Conservation (phyloP, 2,888 invertebrate species). For the Noctua fimbriata region DNA sequence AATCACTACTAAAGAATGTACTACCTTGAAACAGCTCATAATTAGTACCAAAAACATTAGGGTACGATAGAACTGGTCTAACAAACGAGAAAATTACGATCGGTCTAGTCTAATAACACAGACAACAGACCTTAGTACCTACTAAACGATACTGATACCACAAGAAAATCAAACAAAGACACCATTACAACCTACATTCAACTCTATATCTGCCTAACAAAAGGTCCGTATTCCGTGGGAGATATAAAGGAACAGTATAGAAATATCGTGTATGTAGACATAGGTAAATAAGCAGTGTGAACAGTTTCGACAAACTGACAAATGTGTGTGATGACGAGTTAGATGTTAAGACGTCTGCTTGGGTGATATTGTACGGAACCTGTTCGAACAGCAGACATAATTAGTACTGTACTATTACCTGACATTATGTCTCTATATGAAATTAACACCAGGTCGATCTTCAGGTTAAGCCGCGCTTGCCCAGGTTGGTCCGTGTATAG, state of each 20-base stretch:
- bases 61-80: background rate
- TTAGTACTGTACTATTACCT: background rate
- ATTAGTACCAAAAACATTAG: background rate
- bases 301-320: slow-evolving; percentile 60
- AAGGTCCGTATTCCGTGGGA: background rate
- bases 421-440: background rate
- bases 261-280: slow-evolving; percentile 41
- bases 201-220: background rate
- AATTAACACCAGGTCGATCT: background rate
- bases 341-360: slow-evolving; percentile 53
- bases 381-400: background rate
- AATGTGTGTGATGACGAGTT: slow-evolving; percentile 54
- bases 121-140: slow-evolving; percentile 36
- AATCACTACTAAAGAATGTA: background rate
- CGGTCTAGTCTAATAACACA: slow-evolving; percentile 35
- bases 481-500: background rate
- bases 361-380: slow-evolving; percentile 58
- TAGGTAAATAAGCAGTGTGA: slow-evolving; percentile 63
- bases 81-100: slow-evolving; percentile 11
- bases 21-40: background rate
- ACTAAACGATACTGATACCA: slow-evolving; percentile 40
- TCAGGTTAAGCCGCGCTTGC: background rate
- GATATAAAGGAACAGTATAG: slow-evolving; percentile 11
- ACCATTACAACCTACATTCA: background rate
- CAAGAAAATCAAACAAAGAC: slow-evolving; percentile 21